These are phyloP conservation scores for Nebria brevicollis DNA, from an alignment of 2,888 invertebrate genomes.

Conservation along the genomic window DNA sequence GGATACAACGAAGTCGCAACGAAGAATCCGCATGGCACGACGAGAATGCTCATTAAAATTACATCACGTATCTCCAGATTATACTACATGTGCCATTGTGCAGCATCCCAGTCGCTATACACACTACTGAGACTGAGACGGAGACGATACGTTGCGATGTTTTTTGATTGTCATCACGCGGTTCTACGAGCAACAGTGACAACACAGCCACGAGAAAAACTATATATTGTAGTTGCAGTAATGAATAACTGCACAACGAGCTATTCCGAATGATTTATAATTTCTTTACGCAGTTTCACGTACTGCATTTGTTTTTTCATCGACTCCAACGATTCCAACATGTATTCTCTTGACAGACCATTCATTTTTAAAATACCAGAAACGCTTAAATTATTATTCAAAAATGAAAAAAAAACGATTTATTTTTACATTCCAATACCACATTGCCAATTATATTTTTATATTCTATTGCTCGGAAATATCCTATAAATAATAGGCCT, in stretches of 20 bases:
- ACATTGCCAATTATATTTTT: background rate
- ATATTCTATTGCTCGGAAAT: background rate
- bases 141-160: background rate
- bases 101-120: background rate
- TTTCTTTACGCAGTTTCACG: constrained; percentile 11
- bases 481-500: background rate
- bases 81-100: constrained; percentile 29
- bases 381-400: background rate
- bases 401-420: background rate
- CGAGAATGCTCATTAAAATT: constrained; percentile 44
- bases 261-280: constrained; percentile 17
- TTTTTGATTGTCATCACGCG: constrained; percentile 16
- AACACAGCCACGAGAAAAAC: constrained; percentile 5
- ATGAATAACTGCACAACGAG: constrained; percentile 14
- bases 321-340: background rate
- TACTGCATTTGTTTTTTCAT: background rate
- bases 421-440: background rate
- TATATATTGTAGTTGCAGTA: background rate
- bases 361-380: background rate
- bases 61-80: constrained; percentile 40
- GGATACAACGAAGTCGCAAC: background rate
- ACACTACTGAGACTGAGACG: background rate
- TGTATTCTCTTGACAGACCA: background rate
- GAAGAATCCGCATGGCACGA: constrained; percentile 15
- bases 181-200: background rate